Evolutionary conservation across 2,113 vertebrate species (phyloP), one percentile per base, ranked within the genome.

Genomic region (Aspidoscelis tigris): DNA sequence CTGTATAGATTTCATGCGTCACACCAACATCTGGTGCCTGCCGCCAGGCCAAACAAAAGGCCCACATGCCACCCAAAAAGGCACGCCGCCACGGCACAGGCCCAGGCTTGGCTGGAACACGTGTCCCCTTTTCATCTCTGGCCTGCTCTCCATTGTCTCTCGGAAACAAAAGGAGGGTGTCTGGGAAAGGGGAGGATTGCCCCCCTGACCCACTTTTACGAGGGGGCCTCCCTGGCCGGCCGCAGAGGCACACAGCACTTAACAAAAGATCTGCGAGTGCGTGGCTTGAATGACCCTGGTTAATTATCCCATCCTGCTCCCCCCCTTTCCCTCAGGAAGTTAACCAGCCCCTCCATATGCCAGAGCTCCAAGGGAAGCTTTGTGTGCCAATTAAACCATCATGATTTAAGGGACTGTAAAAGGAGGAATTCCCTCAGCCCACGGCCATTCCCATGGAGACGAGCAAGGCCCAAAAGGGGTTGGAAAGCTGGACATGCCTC

Each of bases 31-130:
- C 69, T 66, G 73, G 73, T 43, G 7, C 70, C 66, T 47, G 72
- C 76, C 80, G 22, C 68, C 2, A 8, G 4, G 5, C 96, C 93
- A 87, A 90, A 95, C 95, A 95, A 96, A 95, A 92, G 94, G 88
- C 94, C 93, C 95, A 96, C 95, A 94, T 95, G 95, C 65, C 82
- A 41, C 65, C 74, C 81, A 33, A 76, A 71, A 73, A 64, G 44
- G 73, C 93, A 71, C 78, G 91, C 88, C 44, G 44, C 94, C 91
- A 93, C 94, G 89, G 92, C 95, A 84, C 90, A 43, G 21, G 65
- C 33, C 82, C n/a, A 0, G 47, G 66, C 41, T 9, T 76, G 39
- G 70, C 50, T 74, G 47, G 47, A n/a, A 58, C 75, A 70, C 24
- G 73, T 8, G 44, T 8, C 78, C 81, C 84, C 78, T 85, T 80